Conservation (phyloP, 2,797 vertebrate species). For the Myotis planiceps region DNA sequence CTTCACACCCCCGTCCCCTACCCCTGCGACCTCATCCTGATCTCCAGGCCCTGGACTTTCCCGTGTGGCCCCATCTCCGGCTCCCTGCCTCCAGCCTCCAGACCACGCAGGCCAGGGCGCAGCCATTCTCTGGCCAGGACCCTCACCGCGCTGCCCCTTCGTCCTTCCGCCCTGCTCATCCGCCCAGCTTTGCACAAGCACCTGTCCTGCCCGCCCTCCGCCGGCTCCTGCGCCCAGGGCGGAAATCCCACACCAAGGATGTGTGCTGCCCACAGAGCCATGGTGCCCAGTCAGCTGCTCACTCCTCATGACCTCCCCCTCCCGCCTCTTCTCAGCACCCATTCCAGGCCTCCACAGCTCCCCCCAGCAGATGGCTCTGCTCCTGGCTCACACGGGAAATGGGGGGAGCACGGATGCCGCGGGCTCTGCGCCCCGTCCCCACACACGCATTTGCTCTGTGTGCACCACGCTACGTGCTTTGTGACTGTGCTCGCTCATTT, state of each 20-base stretch:
- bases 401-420: fast-evolving
- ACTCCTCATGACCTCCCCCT: fast-evolving
- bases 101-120: neutral
- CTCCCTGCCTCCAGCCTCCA: neutral
- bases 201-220: conserved; percentile 19
- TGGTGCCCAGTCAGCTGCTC: neutral
- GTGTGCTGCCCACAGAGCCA: neutral
- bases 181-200: neutral
- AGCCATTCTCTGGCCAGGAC: fast-evolving
- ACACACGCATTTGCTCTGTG: fast-evolving
- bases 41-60: neutral
- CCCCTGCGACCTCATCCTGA: conserved; percentile 22
- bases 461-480: fast-evolving
- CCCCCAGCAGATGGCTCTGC: neutral
- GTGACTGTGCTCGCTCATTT: fast-evolving
- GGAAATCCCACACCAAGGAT: neutral
- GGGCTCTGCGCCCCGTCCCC: neutral
- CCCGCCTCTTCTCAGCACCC: neutral
- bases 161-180: conserved; percentile 59
- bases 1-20: neutral
- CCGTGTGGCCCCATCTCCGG: neutral
- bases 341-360: neutral
- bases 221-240: neutral
- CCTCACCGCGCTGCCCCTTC: neutral
- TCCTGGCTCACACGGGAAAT: neutral